A percentile compares a stretch with the other conserved stretches of the same genome.
Conservation (phyloP, 2,113 vertebrate genomes). For the Heliornis fulica region DNA sequence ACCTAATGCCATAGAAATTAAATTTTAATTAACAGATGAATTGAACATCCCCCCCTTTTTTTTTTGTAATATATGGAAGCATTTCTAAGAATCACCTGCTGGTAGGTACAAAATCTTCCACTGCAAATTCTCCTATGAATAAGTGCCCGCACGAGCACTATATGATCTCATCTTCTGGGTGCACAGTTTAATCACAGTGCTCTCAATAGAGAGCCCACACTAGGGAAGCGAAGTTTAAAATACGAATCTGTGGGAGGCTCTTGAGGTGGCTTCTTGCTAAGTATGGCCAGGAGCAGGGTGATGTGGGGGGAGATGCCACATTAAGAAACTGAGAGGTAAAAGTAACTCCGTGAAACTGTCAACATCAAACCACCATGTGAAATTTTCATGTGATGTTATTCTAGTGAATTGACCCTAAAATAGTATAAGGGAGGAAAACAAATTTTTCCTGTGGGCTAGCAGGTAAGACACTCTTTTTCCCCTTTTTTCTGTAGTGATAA, state of each 20-base stretch:
- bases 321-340: background rate
- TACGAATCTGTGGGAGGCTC: slow-evolving; percentile 50
- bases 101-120: background rate
- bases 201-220: slow-evolving; percentile 26
- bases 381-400: background rate
- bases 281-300: background rate
- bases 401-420: background rate
- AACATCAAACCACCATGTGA: background rate
- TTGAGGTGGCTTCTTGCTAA: slow-evolving; percentile 43
- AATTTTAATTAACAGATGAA: background rate
- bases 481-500: background rate
- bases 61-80: background rate
- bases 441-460: background rate
- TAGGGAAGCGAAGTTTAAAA: slow-evolving; percentile 53
- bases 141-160: background rate
- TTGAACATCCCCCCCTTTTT: background rate
- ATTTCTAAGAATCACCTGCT: background rate
- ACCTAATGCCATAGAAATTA: background rate
- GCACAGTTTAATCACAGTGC: slow-evolving; percentile 50
- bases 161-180: slow-evolving; percentile 52
- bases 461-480: background rate
- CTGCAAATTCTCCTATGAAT: slow-evolving; percentile 8
- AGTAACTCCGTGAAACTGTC: background rate
- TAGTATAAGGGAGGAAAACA: background rate
- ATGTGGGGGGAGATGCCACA: background rate